Evolutionary conservation across 1,140 invertebrate genomes (phyloP).

Genomic region (Myzus persicae): DNA sequence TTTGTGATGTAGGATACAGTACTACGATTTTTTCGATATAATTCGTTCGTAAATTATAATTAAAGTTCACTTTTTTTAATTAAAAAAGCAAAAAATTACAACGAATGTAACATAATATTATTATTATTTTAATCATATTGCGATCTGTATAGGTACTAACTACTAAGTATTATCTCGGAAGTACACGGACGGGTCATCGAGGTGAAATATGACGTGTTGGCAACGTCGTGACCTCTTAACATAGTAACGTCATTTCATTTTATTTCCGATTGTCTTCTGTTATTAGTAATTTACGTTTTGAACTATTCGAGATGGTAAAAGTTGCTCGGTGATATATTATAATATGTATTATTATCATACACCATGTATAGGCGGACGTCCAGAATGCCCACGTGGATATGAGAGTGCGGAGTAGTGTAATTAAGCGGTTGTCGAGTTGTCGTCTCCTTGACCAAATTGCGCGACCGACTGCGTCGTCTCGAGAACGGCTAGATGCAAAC

Average conservation of each 20-base stretch:
- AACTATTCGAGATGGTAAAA: not conserved
- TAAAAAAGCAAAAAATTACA: not conserved
- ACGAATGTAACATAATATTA: not conserved
- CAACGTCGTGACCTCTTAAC: not conserved
- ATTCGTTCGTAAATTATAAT: not conserved
- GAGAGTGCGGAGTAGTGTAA: conserved; percentile 22
- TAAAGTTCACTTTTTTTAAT: not conserved
- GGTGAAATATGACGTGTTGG: not conserved
- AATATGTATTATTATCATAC: conserved; percentile 25
- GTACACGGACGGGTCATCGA: not conserved
- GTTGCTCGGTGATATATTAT: not conserved
- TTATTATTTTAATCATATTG: not conserved
- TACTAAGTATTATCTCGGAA: not conserved
- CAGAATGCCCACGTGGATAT: conserved; percentile 38
- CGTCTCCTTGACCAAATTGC: conserved; percentile 45
- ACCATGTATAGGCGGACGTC: not conserved
- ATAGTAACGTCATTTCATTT: not conserved
- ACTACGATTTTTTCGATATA: not conserved
- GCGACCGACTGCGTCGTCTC: not conserved
- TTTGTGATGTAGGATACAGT: not conserved
- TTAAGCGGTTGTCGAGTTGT: conserved; percentile 26
- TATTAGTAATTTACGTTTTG: not conserved
- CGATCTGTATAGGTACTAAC: too few relatives aligned
- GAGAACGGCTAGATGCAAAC: not conserved
- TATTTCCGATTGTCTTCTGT: conserved; percentile 8